Conservation (phyloP, 2,888 invertebrate genomes). For the Pristionchus maxplancki region DNA sequence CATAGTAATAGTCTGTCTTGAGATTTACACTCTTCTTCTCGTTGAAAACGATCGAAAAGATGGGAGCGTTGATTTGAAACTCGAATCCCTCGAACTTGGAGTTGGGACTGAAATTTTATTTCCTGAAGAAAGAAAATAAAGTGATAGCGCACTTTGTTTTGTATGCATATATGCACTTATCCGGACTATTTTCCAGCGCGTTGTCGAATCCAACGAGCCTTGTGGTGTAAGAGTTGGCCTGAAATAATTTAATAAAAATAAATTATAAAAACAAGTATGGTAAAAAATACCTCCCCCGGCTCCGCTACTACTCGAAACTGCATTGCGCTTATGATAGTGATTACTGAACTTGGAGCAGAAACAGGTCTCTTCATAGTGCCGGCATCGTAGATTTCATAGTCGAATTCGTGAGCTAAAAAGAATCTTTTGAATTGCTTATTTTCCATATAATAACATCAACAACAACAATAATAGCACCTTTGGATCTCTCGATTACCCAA, state of each 20-base stretch:
- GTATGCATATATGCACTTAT: not conserved
- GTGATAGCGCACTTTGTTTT: not conserved
- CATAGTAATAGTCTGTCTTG: not conserved
- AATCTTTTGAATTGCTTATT: not conserved
- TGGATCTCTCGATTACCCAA: not conserved
- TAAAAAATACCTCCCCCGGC: not conserved
- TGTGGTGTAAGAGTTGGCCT: not conserved
- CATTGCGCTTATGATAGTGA: not conserved
- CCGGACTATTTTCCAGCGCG: not conserved
- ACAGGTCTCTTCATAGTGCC: not conserved
- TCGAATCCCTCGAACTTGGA: not conserved
- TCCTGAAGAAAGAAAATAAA: not conserved
- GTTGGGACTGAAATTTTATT: not conserved
- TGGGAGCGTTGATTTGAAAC: not conserved
- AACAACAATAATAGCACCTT: no score
- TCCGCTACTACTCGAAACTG: not conserved
- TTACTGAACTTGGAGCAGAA: not conserved
- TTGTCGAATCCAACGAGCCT: constrained; percentile 11
- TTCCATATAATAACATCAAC: no score
- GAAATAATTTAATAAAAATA: not conserved
- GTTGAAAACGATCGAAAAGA: not conserved
- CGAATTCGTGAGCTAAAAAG: not conserved
- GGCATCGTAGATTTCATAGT: constrained; percentile 8
- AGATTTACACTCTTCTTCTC: not conserved
- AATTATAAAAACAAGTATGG: no score